Conservation (phyloP, 2,888 invertebrate species). For the Thereva unica region DNA sequence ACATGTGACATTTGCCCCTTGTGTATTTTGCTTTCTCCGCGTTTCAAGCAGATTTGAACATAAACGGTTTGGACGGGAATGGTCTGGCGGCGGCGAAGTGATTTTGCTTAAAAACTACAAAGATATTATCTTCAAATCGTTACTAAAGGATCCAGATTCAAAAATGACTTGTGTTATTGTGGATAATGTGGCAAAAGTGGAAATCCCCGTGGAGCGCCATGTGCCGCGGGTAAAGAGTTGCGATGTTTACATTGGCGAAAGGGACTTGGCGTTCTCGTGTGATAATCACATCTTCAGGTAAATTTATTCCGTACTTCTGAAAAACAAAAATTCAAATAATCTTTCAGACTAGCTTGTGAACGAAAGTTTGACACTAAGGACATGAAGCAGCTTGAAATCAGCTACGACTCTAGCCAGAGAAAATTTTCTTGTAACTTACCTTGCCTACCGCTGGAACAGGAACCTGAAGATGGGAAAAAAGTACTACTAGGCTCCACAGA, state of each 20-base stretch:
- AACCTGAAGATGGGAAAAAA: conserved; percentile 37
- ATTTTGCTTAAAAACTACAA: too few species aligned
- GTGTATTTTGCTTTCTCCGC: too few species aligned
- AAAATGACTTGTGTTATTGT: too few species aligned
- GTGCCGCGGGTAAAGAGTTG: conserved; percentile 45
- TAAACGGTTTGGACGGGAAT: too few species aligned
- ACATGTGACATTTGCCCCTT: too few species aligned
- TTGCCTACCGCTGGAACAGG: conserved; percentile 45
- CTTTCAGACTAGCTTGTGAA: conserved; percentile 49
- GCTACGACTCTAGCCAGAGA: conserved; percentile 45
- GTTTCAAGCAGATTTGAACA: too few species aligned
- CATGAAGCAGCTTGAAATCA: conserved; percentile 50
- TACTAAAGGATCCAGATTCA: too few species aligned
- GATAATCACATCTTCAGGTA: conserved; percentile 50
- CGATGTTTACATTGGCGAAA: conserved; percentile 53
- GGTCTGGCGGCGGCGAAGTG: too few species aligned
- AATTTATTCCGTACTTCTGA: neutral
- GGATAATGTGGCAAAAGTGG: too few species aligned
- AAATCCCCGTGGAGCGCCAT: too few species aligned
- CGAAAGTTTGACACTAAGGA: conserved; percentile 51
- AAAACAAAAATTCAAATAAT: neutral
- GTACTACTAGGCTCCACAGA: neutral
- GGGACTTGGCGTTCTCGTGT: conserved; percentile 51
- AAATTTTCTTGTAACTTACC: conserved; percentile 48
- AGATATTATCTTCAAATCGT: too few species aligned